phyloP scores from a whole-genome alignment of 2,113 vertebrate species.

The Dicerorhinus sumatrensis region DNA sequence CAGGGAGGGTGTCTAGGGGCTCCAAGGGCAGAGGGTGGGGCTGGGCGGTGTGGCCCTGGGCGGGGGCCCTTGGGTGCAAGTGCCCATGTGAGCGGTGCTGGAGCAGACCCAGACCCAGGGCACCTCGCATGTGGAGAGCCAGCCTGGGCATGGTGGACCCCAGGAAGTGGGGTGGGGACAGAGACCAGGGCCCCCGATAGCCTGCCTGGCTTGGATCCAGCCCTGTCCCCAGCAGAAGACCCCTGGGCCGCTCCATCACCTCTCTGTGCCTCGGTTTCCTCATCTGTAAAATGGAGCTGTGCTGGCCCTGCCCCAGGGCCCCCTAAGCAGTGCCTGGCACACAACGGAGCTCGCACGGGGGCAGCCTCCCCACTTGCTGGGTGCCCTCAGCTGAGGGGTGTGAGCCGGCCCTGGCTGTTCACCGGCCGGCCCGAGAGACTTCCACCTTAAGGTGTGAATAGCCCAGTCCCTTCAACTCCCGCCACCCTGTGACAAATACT shows the following conservation, averaged over 20 bases:
- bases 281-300: neutral
- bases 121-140: neutral
- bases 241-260: fast-evolving
- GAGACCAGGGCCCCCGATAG: fast-evolving
- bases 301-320: fast-evolving
- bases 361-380: fast-evolving
- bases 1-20: fast-evolving
- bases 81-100: fast-evolving
- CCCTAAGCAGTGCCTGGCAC: fast-evolving
- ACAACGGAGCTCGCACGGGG: fast-evolving
- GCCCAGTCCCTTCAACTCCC: slow-evolving; percentile 85
- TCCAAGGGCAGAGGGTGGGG: neutral
- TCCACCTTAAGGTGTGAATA: slow-evolving; percentile 92
- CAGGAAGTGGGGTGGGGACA: fast-evolving
- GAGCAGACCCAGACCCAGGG: neutral
- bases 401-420: too few relatives aligned
- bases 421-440: slow-evolving; percentile 55
- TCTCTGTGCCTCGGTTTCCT: neutral
- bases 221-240: fast-evolving
- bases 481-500: slow-evolving; percentile 97
- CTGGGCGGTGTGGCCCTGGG: neutral
- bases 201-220: neutral
- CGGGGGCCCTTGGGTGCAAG: neutral
- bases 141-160: neutral
- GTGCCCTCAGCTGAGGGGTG: neutral